These are phyloP conservation scores for Pseudomyrmex gracilis DNA, from an alignment of 1,140 invertebrate species.

Conservation along the genomic window DNA sequence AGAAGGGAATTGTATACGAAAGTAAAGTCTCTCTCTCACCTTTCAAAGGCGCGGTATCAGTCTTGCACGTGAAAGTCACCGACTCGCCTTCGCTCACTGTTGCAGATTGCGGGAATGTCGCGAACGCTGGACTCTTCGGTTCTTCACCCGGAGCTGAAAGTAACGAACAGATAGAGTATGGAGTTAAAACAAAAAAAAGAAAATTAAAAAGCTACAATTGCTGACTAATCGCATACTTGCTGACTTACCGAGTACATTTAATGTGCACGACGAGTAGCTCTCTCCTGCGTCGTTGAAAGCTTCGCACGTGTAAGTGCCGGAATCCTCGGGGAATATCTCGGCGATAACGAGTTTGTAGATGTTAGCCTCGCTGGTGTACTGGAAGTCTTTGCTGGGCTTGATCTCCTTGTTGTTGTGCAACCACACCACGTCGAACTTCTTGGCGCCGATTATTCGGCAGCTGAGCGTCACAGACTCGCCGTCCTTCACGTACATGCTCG, in stretches of 20 bases:
- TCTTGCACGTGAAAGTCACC: slow-evolving; percentile 92
- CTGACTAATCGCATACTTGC: slow-evolving; percentile 78
- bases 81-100: slow-evolving; percentile 93
- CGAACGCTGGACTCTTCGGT: slow-evolving; percentile 92
- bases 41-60: slow-evolving; percentile 89
- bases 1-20: too few relatives aligned
- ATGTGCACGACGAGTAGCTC: slow-evolving; percentile 95
- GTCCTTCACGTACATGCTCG: slow-evolving; percentile 93
- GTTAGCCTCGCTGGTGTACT: slow-evolving; percentile 95
- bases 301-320: slow-evolving; percentile 97
- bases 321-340: slow-evolving; percentile 97
- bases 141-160: slow-evolving; percentile 93
- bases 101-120: slow-evolving; percentile 95
- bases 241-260: slow-evolving; percentile 91
- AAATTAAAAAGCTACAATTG: too few relatives aligned
- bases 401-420: slow-evolving; percentile 98
- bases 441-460: slow-evolving; percentile 94
- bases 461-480: slow-evolving; percentile 94
- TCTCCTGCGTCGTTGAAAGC: slow-evolving; percentile 98
- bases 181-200: not conserved
- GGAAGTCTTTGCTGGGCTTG: slow-evolving; percentile 98
- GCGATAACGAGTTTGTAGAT: slow-evolving; percentile 96
- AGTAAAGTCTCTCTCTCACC: slow-evolving; percentile 81
- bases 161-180: not conserved
- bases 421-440: slow-evolving; percentile 97